Evolutionary conservation across 1,140 invertebrate genomes (phyloP).

Genomic region (Psix sp.): DNA sequence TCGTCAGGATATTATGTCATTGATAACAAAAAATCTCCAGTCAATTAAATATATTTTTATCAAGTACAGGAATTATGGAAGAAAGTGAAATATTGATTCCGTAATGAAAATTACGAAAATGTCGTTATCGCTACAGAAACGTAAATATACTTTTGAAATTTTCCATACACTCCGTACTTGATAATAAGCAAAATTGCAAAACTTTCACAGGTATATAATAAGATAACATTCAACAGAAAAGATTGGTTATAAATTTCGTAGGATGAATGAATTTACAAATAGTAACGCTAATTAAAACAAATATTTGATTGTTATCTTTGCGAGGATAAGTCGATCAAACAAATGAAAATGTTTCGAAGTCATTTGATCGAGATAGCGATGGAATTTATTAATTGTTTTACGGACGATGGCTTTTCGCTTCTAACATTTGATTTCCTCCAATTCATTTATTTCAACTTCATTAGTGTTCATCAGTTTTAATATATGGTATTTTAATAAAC

Average conservation of each 20-base stretch:
- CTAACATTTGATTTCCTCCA: no score
- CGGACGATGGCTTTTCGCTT: no score
- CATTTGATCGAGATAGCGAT: no score
- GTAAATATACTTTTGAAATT: slow-evolving; percentile 16
- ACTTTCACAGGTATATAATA: slow-evolving; percentile 7
- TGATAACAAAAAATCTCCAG: no score
- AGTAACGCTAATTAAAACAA: slow-evolving; percentile 3
- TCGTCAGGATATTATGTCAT: no score
- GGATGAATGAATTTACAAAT: neutral
- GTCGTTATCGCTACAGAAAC: slow-evolving; percentile 2
- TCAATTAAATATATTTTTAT: no score
- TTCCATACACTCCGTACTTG: slow-evolving; percentile 10
- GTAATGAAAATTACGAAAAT: slow-evolving; percentile 10
- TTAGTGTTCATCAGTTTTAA: no score
- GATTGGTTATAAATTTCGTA: slow-evolving; percentile 2
- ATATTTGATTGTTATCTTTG: slow-evolving; percentile 18
- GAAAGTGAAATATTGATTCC: slow-evolving; percentile 4
- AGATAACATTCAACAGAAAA: neutral
- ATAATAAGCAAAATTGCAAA: slow-evolving; percentile 14
- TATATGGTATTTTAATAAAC: no score
- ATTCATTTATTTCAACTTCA: no score
- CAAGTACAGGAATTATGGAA: neutral
- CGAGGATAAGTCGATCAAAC: slow-evolving; percentile 5
- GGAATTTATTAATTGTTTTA: no score
- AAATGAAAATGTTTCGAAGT: no score